Percentiles rank a stretch among this genome's conserved stretches.
Conservation (phyloP, 2,888 invertebrate genomes). For the Drosophila testacea region DNA sequence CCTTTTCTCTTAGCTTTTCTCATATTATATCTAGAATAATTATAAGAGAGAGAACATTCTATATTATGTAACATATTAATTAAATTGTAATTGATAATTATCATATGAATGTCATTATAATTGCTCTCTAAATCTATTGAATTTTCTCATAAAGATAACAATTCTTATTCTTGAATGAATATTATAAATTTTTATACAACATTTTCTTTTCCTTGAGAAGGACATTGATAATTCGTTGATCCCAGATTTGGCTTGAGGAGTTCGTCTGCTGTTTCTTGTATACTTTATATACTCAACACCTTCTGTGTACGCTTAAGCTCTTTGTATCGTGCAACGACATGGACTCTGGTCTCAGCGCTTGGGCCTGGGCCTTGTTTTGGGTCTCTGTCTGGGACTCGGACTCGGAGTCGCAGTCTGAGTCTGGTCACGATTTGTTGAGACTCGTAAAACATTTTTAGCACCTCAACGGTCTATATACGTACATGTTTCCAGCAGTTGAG, state of each 20-base stretch:
- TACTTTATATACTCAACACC: slow-evolving; percentile 74
- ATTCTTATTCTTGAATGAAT: too few relatives aligned
- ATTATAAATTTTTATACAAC: background rate
- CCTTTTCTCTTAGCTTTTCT: too few relatives aligned
- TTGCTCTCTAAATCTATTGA: background rate
- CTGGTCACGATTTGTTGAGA: slow-evolving; percentile 82
- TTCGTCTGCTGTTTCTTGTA: slow-evolving; percentile 28
- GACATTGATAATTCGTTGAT: slow-evolving; percentile 26
- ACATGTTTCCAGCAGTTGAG: slow-evolving; percentile 46
- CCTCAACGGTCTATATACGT: slow-evolving; percentile 64
- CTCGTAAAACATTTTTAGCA: slow-evolving; percentile 83
- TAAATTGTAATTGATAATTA: too few relatives aligned
- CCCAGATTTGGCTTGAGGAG: background rate
- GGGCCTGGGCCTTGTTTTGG: slow-evolving; percentile 17
- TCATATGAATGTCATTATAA: too few relatives aligned
- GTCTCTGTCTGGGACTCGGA: background rate
- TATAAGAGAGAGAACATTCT: too few relatives aligned
- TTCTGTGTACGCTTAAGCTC: slow-evolving; percentile 53
- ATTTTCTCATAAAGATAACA: too few relatives aligned
- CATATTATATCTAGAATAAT: too few relatives aligned
- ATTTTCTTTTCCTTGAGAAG: slow-evolving; percentile 4
- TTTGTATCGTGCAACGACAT: slow-evolving; percentile 21
- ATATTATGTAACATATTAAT: too few relatives aligned
- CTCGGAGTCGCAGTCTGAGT: slow-evolving; percentile 52
- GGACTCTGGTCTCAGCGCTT: slow-evolving; percentile 41